Evolutionary conservation across 2,797 vertebrate genomes (phyloP), one percentile per base, ranked within the genome.

Genomic region (Phyllotis vaccarum): DNA sequence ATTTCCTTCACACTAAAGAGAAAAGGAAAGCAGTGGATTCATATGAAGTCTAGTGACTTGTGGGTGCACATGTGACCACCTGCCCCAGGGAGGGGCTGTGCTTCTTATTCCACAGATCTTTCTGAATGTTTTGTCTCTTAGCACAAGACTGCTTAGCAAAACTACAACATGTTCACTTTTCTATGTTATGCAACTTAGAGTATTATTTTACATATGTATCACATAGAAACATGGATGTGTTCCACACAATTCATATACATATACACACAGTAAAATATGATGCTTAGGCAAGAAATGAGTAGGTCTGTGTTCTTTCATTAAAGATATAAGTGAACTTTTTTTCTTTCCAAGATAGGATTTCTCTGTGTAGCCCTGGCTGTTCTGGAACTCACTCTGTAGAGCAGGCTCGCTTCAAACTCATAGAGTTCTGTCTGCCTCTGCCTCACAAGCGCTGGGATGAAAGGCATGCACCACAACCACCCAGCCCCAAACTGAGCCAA

Each of bases 281-380:
- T 64, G 40, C n/a, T 86, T 87, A 89, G 46, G 24, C 72, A 60
- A 94, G 56, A 37, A 87, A 24, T 52, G n/a, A 19, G 16, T 68
- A 34, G 66, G 7, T 62, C 80, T 72, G 66, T 91, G 62, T 60
- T 96, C 82, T 94, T 95, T 91, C 64, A 86, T 8, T 94, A 95
- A 96, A 97, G 52, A 87, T 95, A 19, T 81, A 66, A 98, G 90
- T 88, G 96, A 83, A 86, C 68, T 92, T 90, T 5, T 49, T 49
- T 49, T 49, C 9, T 9, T 49, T 49, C 46, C 46, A 49, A 49
- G 46, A 49, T 9, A 49, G 46, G 46, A 9, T 49, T 49, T 49
- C 9, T 49, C 46, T 49, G 46, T 49, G 46, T 49, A 49, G 46
- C 46, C 46, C 46, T 5, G 46, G 46, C 46, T 49, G 46, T 49